phyloP scores from a whole-genome alignment of 2,113 vertebrate genomes.

The Muntiacus reevesi region DNA sequence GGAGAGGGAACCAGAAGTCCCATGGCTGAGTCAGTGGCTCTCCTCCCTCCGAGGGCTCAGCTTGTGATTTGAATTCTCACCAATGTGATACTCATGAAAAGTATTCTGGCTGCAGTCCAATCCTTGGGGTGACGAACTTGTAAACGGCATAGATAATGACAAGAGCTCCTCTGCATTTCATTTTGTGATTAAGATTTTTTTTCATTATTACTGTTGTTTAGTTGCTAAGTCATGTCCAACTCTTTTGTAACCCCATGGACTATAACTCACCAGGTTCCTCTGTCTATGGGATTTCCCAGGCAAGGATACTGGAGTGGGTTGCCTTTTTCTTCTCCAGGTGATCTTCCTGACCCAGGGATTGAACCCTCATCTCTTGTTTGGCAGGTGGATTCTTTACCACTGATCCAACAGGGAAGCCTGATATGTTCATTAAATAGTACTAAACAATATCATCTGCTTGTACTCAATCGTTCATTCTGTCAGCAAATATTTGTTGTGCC shows the following conservation, averaged over 20 bases:
- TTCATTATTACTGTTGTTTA: neutral
- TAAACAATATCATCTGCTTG: neutral
- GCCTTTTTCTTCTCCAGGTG: neutral
- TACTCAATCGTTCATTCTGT: neutral
- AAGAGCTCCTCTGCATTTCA: neutral
- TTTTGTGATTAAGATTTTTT: neutral
- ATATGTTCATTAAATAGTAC: neutral
- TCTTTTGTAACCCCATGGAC: neutral
- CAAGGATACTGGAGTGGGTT: neutral
- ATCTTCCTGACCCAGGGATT: neutral
- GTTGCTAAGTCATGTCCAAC: neutral
- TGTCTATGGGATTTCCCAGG: neutral
- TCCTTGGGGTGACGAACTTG: neutral
- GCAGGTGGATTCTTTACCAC: neutral
- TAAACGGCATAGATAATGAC: neutral
- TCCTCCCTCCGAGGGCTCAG: neutral
- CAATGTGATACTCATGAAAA: neutral
- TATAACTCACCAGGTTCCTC: neutral
- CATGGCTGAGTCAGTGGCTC: neutral
- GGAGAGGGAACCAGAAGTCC: neutral
- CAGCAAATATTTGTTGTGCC: neutral
- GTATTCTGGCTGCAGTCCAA: neutral
- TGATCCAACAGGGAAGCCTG: neutral
- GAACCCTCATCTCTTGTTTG: neutral
- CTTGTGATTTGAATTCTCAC: neutral